Base-by-base conservation (phyloP, 2,797 vertebrate species). In the Neoniphon sammara region DNA sequence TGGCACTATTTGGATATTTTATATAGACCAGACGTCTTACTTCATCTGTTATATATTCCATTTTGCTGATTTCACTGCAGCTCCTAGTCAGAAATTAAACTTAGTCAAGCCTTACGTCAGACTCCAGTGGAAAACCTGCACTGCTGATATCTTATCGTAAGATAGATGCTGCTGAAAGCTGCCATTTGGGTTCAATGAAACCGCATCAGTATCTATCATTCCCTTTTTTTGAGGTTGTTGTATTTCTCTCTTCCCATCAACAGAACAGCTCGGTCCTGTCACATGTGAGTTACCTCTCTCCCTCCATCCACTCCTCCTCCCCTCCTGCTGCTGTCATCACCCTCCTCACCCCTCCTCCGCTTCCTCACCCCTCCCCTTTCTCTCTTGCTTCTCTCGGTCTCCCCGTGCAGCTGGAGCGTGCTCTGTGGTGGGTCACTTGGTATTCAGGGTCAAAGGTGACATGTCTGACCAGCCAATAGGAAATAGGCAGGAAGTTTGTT, bases 261-360 rank as follows among this genome's bases (percentile, higher is more conserved):
- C 94, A 95, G 94, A 94, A 73, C 91, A 93, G 89, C 89, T 92
- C 87, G 85, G 2, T 94, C 93, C 93, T 95, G 93, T 93, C 94
- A 93, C 94, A 95, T 95, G 95, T 95, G 95, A 95, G 95, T 95
- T 91, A 87, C 92, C 81, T 80, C 86, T 80, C 83, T 88, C 88
- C 85, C 83, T 89, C 83, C 87, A 85, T 88, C 75, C 78, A 42
- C 81, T 80, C 73, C 77, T 86, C 81, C 56, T 83, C 74, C 82
- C 87, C 83, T 76, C 76, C 84, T 81, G 87, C 84, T 89, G 84
- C 85, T 86, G 80, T 85, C 83, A 75, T 80, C 86, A 80, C 78
- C 71, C 70, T 81, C 76, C 60, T 79, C 46, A 53, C 58, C 23
- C 61, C n/a, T 61, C 59, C 65, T 25, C 66, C 47, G 20, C 52